A percentile compares a stretch with the other conserved stretches of the same genome.
Evolutionary conservation across 2,888 invertebrate genomes (phyloP).

Genomic region (Hypomecis punctinalis): DNA sequence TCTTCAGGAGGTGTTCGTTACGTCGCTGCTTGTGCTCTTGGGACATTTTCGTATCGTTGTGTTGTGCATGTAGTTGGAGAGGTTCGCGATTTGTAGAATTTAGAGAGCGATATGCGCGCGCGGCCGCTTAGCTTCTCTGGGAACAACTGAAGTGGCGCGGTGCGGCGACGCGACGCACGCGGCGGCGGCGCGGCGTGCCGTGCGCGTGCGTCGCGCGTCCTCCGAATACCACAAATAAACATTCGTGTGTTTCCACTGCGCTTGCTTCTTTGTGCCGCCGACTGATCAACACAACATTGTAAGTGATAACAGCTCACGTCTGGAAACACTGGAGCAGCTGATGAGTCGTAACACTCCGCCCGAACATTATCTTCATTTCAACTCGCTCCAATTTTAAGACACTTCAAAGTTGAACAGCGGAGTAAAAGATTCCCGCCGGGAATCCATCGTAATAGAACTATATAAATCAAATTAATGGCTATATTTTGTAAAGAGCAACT

Average conservation of each 20-base stretch:
- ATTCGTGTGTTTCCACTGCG: conserved; percentile 61
- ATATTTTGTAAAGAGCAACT: background rate
- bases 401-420: background rate
- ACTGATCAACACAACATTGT: conserved; percentile 43
- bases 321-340: conserved; percentile 28
- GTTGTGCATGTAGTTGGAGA: conserved; percentile 50
- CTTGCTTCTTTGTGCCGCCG: conserved; percentile 46
- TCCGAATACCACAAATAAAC: conserved; percentile 79
- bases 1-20: conserved; percentile 77
- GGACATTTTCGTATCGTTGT: conserved; percentile 63
- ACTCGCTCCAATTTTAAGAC: conserved; percentile 5
- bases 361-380: background rate
- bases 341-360: conserved; percentile 30
- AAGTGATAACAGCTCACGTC: conserved; percentile 44
- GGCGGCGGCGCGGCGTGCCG: conserved; percentile 58
- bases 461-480: background rate
- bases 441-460: background rate
- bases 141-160: conserved; percentile 71
- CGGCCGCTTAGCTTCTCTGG: conserved; percentile 55
- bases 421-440: background rate
- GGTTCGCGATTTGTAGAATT: conserved; percentile 42
- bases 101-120: conserved; percentile 59
- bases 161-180: conserved; percentile 54
- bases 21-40: conserved; percentile 73
- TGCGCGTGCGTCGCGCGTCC: conserved; percentile 74